phyloP scores from a whole-genome alignment of 30 jellyfish, hydroid and myxozoan genomes.

The Cassiopea xamachana region DNA sequence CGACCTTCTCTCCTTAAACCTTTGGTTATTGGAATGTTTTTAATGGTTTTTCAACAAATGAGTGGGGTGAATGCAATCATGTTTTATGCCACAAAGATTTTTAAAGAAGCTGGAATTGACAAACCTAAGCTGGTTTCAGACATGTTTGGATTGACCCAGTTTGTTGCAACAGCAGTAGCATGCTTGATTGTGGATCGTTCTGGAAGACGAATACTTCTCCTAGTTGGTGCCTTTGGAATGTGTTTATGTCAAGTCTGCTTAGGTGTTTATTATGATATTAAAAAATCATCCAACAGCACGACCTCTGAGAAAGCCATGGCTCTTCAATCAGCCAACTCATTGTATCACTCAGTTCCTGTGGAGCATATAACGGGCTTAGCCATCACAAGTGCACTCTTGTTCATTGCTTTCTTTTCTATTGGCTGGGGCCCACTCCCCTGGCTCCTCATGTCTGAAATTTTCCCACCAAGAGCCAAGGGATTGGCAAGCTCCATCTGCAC shows the following conservation, averaged over 20 bases:
- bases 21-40: constrained; percentile 71
- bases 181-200: constrained; percentile 93
- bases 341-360: constrained; percentile 62
- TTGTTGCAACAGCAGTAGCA: constrained; percentile 87
- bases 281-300: constrained; percentile 41
- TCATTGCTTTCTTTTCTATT: constrained; percentile 77
- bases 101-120: constrained; percentile 80
- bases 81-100: constrained; percentile 79
- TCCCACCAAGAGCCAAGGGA: constrained; percentile 98
- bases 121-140: constrained; percentile 72
- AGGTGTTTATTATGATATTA: constrained; percentile 88
- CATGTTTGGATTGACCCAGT: constrained; percentile 80
- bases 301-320: background rate
- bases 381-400: constrained; percentile 65
- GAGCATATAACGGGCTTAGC: constrained; percentile 89
- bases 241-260: constrained; percentile 71
- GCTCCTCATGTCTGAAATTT: constrained; percentile 96
- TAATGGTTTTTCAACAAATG: constrained; percentile 97
- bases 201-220: constrained; percentile 89
- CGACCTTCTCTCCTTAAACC: constrained; percentile 87
- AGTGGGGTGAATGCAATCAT: constrained; percentile 94
- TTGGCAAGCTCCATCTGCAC: constrained; percentile 93
- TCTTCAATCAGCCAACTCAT: background rate
- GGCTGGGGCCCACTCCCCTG: constrained; percentile 99
- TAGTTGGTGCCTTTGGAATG: constrained; percentile 94